Evolutionary conservation across 1,140 invertebrate species (phyloP).

Genomic region (Lepidurus apus): DNA sequence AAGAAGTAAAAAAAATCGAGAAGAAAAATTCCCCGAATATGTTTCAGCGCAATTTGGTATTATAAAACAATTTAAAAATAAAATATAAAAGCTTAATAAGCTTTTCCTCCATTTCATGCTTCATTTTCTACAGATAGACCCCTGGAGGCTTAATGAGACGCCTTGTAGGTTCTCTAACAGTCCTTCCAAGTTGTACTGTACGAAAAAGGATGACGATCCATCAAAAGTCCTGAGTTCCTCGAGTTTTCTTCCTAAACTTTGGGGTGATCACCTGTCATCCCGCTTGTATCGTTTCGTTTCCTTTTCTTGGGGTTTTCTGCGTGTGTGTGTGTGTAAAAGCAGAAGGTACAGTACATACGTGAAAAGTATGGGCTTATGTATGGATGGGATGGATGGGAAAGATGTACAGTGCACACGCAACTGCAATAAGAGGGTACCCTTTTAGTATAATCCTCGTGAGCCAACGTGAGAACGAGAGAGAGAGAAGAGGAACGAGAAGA

Average conservation of each 20-base stretch:
- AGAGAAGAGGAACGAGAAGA: no score
- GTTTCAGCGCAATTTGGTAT: no score
- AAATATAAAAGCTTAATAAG: not conserved
- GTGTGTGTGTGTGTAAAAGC: not conserved
- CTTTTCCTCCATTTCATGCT: not conserved
- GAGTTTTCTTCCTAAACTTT: not conserved
- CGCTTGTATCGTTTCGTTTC: not conserved
- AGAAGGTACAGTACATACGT: no score
- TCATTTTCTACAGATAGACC: not conserved
- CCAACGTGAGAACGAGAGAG: no score
- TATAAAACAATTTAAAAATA: no score
- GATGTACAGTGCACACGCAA: not conserved
- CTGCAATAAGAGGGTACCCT: not conserved
- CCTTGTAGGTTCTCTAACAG: not conserved
- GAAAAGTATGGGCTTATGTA: not conserved
- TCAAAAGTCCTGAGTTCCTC: not conserved
- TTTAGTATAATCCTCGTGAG: not conserved
- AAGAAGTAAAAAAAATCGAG: not conserved
- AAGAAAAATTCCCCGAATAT: no score
- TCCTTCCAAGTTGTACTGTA: no score
- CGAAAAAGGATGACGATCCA: not conserved
- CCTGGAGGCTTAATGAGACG: not conserved
- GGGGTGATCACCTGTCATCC: slow-evolving; percentile 2
- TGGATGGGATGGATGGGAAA: not conserved
- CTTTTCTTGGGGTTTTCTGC: not conserved